phyloP scores from a whole-genome alignment of 2,113 vertebrate genomes.

The Tenebrosternarchus preto region DNA sequence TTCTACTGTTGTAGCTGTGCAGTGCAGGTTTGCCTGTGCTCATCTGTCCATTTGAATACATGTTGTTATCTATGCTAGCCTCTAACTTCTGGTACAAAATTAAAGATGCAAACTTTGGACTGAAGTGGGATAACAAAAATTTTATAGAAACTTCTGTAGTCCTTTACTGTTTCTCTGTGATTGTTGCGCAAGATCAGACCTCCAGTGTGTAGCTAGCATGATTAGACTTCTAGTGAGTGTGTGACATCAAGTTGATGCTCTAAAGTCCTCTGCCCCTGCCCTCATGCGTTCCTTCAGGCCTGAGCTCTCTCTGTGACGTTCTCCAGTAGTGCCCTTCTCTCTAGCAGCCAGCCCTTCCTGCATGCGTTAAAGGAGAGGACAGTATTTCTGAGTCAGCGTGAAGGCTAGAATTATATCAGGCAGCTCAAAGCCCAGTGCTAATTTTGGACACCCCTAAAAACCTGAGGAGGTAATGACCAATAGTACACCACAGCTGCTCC shows the following conservation, averaged over 20 bases:
- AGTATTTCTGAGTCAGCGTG: conserved; percentile 74
- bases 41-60: too few species aligned
- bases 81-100: too few species aligned
- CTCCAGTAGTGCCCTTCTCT: conserved; percentile 23
- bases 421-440: conserved; percentile 64
- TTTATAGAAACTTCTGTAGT: too few species aligned
- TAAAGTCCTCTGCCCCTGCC: background rate
- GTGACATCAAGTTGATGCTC: background rate
- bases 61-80: too few species aligned
- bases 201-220: too few species aligned
- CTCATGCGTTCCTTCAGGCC: too few species aligned
- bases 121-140: too few species aligned
- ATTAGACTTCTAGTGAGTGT: too few species aligned
- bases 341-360: conserved; percentile 51
- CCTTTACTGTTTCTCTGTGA: background rate
- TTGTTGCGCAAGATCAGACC: background rate
- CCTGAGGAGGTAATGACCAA: conserved; percentile 47
- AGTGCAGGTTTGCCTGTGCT: too few species aligned
- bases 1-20: too few species aligned
- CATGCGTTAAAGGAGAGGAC: conserved; percentile 55
- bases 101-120: too few species aligned
- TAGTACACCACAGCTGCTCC: conserved; percentile 44
- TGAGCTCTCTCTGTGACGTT: background rate
- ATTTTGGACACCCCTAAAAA: conserved; percentile 68
- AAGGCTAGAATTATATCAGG: conserved; percentile 70